phyloP scores from a whole-genome alignment of 2,797 vertebrate genomes.

The Danio aesculapii region DNA sequence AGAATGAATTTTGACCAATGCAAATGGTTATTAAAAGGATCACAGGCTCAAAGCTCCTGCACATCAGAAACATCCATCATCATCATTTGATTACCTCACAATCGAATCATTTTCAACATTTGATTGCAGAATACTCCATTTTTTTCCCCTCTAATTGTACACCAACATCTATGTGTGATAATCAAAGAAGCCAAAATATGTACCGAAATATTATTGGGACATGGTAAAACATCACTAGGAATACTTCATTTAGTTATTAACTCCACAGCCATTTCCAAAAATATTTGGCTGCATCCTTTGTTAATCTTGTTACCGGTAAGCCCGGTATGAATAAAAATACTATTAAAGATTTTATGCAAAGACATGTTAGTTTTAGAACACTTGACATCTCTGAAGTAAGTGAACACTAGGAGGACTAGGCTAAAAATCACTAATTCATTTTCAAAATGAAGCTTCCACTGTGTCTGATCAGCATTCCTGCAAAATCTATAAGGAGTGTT shows the following conservation, averaged over 20 bases:
- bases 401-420: background rate
- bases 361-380: conserved; percentile 9
- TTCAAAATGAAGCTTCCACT: conserved; percentile 2
- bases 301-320: background rate
- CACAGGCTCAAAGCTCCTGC: background rate
- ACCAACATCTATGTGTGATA: conserved; percentile 19
- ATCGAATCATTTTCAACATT: background rate
- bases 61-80: background rate
- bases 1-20: conserved; percentile 32
- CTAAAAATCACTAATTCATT: conserved; percentile 2
- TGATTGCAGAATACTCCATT: background rate
- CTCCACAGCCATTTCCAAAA: conserved; percentile 1
- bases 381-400: background rate
- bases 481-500: background rate
- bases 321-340: conserved; percentile 30
- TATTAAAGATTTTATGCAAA: background rate
- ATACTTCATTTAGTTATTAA: conserved; percentile 4
- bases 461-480: background rate
- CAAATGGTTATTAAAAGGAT: background rate
- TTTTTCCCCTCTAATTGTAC: conserved; percentile 16
- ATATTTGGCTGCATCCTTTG: conserved; percentile 26
- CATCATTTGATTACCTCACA: conserved; percentile 9
- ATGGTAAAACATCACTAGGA: background rate
- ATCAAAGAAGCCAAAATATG: conserved; percentile 9
- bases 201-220: conserved; percentile 13